A percentile compares a stretch with the other conserved stretches of the same genome.
These are phyloP conservation scores for Cheiracanthium punctorium DNA, from an alignment of 2,888 invertebrate species.

Conservation along the genomic window DNA sequence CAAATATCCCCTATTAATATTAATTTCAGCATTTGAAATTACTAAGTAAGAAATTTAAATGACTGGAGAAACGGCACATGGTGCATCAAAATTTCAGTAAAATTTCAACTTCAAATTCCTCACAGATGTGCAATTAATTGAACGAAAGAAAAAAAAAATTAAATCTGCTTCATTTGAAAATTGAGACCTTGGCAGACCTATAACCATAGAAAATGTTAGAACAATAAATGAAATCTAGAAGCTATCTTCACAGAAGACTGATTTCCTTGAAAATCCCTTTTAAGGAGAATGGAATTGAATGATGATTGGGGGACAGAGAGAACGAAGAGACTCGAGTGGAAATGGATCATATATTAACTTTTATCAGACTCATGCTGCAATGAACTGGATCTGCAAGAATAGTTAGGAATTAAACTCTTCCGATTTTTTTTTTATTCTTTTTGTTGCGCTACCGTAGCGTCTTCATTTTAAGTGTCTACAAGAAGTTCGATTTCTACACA, in stretches of 20 bases:
- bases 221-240: conserved; percentile 6
- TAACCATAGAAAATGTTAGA: background rate
- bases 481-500: background rate
- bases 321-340: conserved; percentile 9
- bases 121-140: background rate
- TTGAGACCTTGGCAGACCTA: background rate
- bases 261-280: conserved; percentile 4
- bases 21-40: too few species aligned
- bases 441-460: background rate
- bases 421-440: background rate
- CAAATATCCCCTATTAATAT: too few species aligned
- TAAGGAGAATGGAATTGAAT: conserved; percentile 8
- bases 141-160: background rate
- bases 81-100: background rate
- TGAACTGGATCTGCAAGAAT: conserved; percentile 1
- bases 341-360: conserved; percentile 15
- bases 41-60: too few species aligned
- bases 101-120: background rate
- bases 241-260: conserved; percentile 4
- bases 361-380: conserved; percentile 8
- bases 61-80: too few species aligned
- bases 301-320: background rate
- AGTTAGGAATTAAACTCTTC: background rate
- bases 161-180: background rate
- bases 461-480: conserved; percentile 1